phyloP scores from a whole-genome alignment of 2,888 invertebrate genomes.

The Tupiocoris notatus region DNA sequence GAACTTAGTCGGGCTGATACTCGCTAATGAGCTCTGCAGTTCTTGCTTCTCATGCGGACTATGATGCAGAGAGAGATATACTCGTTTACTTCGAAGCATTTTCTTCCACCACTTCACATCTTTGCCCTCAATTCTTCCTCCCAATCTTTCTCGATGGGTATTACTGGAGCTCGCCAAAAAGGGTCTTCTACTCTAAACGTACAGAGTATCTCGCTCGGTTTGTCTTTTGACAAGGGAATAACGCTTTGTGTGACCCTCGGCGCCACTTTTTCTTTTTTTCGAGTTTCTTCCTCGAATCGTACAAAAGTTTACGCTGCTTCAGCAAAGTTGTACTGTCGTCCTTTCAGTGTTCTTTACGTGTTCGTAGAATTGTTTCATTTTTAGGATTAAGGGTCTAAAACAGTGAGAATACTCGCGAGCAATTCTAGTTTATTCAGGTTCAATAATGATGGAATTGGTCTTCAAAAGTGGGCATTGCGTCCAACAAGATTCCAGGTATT shows the following conservation, averaged over 20 bases:
- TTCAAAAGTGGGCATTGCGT: too few relatives aligned
- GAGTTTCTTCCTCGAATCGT: background rate
- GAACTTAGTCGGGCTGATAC: too few relatives aligned
- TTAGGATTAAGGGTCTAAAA: too few relatives aligned
- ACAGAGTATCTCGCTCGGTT: background rate
- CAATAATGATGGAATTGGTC: too few relatives aligned
- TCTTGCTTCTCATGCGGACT: background rate
- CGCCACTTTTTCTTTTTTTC: background rate
- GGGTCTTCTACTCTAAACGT: background rate
- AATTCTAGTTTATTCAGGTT: too few relatives aligned
- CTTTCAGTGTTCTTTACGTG: too few relatives aligned
- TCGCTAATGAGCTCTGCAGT: background rate
- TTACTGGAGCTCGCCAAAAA: slow-evolving; percentile 11
- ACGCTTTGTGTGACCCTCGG: background rate
- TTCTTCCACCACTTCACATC: background rate
- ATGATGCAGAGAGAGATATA: background rate
- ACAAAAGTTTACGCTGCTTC: background rate
- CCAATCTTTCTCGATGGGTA: background rate
- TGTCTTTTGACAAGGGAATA: slow-evolving; percentile 17
- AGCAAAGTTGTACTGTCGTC: too few relatives aligned
- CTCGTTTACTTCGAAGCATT: background rate
- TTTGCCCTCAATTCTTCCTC: background rate
- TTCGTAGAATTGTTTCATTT: too few relatives aligned
- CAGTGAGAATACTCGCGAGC: too few relatives aligned
- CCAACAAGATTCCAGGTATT: too few relatives aligned